phyloP scores from a whole-genome alignment of 2,888 invertebrate genomes.

The Mesopsocus fuscifrons region DNA sequence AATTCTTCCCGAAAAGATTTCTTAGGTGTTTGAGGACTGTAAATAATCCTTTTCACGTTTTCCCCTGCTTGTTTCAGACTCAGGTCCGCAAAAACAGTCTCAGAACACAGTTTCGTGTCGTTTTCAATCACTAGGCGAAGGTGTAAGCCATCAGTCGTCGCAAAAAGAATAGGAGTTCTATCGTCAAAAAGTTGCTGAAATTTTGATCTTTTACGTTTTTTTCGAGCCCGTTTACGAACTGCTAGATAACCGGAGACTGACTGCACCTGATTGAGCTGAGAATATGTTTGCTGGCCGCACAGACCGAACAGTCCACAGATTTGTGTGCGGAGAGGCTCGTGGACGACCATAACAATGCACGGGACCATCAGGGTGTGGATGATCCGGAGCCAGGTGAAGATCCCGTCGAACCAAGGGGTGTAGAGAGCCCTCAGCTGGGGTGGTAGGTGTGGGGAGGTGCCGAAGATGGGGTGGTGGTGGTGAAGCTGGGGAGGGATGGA shows the following conservation, averaged over 20 bases:
- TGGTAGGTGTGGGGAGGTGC: background rate
- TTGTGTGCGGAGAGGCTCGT: background rate
- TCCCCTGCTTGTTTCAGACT: no score
- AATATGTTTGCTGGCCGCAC: no score
- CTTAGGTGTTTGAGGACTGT: no score
- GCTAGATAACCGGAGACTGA: no score
- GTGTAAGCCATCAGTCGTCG: slow-evolving; percentile 3
- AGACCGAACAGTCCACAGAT: no score
- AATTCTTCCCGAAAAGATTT: no score
- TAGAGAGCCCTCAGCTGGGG: background rate
- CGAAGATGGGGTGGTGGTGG: background rate
- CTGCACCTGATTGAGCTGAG: no score
- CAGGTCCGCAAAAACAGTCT: no score
- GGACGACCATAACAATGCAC: background rate
- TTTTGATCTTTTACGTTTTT: slow-evolving; percentile 2
- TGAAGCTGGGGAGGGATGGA: background rate
- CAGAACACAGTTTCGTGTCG: background rate
- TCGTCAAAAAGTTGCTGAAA: background rate
- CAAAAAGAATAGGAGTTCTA: background rate
- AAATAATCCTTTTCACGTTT: no score
- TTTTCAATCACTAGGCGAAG: no score
- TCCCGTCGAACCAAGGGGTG: background rate
- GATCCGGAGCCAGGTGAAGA: background rate
- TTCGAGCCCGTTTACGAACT: no score
- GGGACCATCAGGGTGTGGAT: background rate